Evolutionary conservation across 2,113 vertebrate species (phyloP).

Genomic region (Recurvirostra avosetta): DNA sequence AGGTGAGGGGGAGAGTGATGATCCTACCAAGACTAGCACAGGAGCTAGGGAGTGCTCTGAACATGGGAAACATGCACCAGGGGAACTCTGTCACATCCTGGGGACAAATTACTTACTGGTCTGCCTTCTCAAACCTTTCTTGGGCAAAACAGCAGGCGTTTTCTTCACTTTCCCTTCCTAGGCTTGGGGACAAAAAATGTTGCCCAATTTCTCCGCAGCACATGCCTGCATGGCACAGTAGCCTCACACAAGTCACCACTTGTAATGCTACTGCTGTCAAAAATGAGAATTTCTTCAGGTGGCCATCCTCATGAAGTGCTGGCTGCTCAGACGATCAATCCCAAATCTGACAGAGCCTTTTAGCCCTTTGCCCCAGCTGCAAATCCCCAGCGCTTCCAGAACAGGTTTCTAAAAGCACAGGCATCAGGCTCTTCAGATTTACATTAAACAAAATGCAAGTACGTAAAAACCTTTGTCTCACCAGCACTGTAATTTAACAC

Average conservation of each 20-base stretch:
- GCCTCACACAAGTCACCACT: not conserved
- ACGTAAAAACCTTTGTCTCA: not conserved
- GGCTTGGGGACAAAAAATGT: not conserved
- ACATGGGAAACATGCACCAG: not conserved
- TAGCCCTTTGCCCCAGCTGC: not conserved
- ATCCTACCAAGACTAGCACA: not conserved
- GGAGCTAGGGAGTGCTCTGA: not conserved
- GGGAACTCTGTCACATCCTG: not conserved
- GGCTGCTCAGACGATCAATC: not conserved
- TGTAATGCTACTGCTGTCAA: not conserved
- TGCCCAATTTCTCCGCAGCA: not conserved
- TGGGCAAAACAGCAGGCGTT: not conserved
- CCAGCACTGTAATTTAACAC: not conserved
- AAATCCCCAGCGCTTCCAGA: not conserved
- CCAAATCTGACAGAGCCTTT: not conserved
- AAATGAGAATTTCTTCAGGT: not conserved
- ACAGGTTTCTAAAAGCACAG: not conserved
- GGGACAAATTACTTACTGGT: not conserved
- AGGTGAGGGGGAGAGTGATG: not conserved
- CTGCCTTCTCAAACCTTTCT: not conserved
- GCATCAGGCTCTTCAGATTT: not conserved
- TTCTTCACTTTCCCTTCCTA: not conserved
- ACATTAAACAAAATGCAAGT: not conserved
- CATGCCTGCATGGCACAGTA: fast-evolving
- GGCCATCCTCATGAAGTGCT: not conserved